These are phyloP conservation scores for Lateolabrax maculatus DNA, from an alignment of 2,797 vertebrate species.

Conservation along the genomic window DNA sequence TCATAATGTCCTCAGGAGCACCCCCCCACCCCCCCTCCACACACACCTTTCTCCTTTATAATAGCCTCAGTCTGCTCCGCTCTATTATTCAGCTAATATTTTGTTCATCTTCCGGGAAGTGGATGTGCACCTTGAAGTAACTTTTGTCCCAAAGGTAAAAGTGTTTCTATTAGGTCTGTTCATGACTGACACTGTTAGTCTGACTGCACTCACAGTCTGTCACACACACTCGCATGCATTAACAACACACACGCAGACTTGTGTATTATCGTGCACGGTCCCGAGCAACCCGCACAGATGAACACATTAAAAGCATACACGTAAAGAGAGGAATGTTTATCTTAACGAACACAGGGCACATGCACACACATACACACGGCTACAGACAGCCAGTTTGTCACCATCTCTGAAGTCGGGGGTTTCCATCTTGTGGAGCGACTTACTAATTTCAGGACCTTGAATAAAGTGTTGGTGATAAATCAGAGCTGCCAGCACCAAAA, in stretches of 20 bases:
- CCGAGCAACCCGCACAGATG: background rate
- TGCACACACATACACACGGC: conserved; percentile 27
- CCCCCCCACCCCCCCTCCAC: background rate
- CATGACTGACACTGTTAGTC: conserved; percentile 5
- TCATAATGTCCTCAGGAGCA: conserved; percentile 60
- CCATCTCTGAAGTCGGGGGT: conserved; percentile 60
- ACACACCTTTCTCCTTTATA: conserved; percentile 46
- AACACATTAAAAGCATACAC: conserved; percentile 26
- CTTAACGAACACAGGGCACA: conserved; percentile 8
- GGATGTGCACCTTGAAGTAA: conserved; percentile 56
- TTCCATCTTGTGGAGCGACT: conserved; percentile 77
- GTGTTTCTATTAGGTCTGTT: conserved; percentile 43
- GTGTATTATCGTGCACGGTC: background rate
- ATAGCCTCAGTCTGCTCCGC: conserved; percentile 43
- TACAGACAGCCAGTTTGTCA: conserved; percentile 61
- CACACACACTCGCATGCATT: conserved; percentile 14
- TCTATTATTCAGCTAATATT: conserved; percentile 61
- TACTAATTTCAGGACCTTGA: conserved; percentile 86
- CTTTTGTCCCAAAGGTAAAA: conserved; percentile 47
- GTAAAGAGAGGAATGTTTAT: background rate
- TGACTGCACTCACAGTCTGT: background rate
- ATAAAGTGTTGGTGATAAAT: conserved; percentile 87
- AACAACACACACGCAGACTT: background rate
- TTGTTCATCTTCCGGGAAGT: conserved; percentile 44
- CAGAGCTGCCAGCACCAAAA: conserved; percentile 83